phyloP scores from a whole-genome alignment of 2,797 vertebrate genomes.

The Holocentrus rufus region DNA sequence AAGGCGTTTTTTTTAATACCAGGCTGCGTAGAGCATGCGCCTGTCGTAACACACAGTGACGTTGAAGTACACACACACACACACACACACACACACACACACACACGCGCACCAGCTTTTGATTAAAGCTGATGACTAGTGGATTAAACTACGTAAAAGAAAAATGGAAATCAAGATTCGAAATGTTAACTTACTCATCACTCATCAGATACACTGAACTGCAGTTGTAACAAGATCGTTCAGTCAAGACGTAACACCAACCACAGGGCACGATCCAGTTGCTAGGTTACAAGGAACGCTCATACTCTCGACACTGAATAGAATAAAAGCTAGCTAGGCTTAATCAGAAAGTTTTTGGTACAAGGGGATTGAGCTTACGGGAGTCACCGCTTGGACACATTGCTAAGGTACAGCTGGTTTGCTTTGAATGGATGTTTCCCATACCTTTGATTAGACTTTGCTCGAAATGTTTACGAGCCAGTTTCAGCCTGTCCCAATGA shows the following conservation, averaged over 20 bases:
- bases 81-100: no score
- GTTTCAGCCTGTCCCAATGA: no score
- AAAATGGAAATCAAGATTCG: no score
- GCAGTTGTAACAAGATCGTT: no score
- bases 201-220: no score
- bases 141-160: neutral
- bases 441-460: neutral
- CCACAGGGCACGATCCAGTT: conserved; percentile 53
- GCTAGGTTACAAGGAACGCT: conserved; percentile 72
- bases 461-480: no score
- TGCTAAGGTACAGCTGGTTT: conserved; percentile 37
- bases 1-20: neutral
- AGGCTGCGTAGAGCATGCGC: conserved; percentile 64
- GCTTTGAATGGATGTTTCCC: neutral
- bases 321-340: no score
- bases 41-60: neutral
- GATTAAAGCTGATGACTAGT: neutral
- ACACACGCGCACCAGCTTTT: neutral
- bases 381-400: conserved; percentile 34
- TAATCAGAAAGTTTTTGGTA: neutral
- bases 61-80: no score
- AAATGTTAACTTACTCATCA: no score
- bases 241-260: neutral
- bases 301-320: no score
- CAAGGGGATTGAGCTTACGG: conserved; percentile 23